Conservation (phyloP, 1,140 invertebrate genomes). For the Halyomorpha halys region DNA sequence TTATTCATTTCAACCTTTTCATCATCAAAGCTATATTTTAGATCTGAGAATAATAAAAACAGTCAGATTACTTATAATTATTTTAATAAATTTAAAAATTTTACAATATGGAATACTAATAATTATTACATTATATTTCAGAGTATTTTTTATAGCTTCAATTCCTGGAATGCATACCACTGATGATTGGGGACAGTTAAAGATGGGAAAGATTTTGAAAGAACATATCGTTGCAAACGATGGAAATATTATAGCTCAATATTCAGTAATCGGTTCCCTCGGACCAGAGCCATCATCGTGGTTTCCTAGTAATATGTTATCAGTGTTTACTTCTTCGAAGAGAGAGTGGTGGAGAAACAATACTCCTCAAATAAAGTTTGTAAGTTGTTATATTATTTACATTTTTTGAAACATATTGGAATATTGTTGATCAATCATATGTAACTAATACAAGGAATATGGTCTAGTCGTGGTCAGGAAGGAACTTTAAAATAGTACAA, state of each 20-base stretch:
- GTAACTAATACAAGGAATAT: neutral
- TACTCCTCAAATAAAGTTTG: conserved; percentile 33
- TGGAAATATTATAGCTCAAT: conserved; percentile 64
- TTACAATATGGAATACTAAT: too few species aligned
- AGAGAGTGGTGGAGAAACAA: conserved; percentile 6
- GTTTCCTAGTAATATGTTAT: conserved; percentile 53
- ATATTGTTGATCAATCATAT: neutral
- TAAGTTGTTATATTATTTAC: conserved; percentile 30
- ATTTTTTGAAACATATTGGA: too few species aligned
- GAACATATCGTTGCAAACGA: conserved; percentile 17
- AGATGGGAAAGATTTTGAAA: conserved; percentile 42
- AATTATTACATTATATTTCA: conserved; percentile 35
- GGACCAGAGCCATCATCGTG: conserved; percentile 59
- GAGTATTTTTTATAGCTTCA: conserved; percentile 75
- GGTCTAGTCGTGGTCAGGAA: neutral
- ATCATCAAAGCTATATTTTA: too few species aligned
- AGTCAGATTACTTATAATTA: neutral
- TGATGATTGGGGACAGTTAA: conserved; percentile 57
- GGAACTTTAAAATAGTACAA: neutral
- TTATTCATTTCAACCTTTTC: too few species aligned
- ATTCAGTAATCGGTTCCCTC: conserved; percentile 81
- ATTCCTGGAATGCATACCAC: conserved; percentile 67
- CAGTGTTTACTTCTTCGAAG: conserved; percentile 36
- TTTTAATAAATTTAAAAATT: neutral
- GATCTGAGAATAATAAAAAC: too few species aligned